These are phyloP conservation scores for Gonioctena quinquepunctata DNA, from an alignment of 1,140 invertebrate genomes.

Conservation along the genomic window DNA sequence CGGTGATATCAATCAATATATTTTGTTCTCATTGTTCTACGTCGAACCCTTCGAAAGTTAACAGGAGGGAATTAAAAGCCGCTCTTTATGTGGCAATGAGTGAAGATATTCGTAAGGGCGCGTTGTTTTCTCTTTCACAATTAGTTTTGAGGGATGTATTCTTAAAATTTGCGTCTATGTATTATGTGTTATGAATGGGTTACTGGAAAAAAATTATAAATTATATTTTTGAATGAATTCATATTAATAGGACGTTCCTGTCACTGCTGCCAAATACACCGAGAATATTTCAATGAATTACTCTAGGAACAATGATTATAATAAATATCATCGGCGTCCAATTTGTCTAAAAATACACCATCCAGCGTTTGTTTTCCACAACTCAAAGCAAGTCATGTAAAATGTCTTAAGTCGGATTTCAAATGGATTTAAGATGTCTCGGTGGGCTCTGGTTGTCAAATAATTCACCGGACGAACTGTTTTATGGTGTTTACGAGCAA, in stretches of 20 bases:
- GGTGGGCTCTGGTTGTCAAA: slow-evolving; percentile 30
- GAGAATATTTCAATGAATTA: not conserved
- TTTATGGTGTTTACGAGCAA: slow-evolving; percentile 46
- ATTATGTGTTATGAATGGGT: no score
- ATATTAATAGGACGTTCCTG: not conserved
- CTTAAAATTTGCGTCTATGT: no score
- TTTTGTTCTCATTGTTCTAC: no score
- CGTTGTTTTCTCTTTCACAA: no score
- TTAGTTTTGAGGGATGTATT: no score
- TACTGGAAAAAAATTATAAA: no score
- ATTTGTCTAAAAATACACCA: slow-evolving; percentile 21
- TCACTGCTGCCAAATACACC: not conserved
- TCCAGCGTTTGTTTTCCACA: slow-evolving; percentile 21
- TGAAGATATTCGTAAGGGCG: no score
- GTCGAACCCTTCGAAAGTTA: no score
- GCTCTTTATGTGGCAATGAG: no score
- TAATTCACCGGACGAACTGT: slow-evolving; percentile 40
- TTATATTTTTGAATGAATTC: no score
- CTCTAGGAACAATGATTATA: slow-evolving; percentile 3
- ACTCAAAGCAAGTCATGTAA: slow-evolving; percentile 18
- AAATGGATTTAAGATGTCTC: slow-evolving; percentile 34
- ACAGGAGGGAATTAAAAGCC: no score
- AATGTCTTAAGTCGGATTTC: slow-evolving; percentile 26
- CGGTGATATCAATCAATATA: no score
- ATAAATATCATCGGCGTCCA: slow-evolving; percentile 1